phyloP scores from a whole-genome alignment of 2,888 invertebrate genomes.

The Pandemis corylana region DNA sequence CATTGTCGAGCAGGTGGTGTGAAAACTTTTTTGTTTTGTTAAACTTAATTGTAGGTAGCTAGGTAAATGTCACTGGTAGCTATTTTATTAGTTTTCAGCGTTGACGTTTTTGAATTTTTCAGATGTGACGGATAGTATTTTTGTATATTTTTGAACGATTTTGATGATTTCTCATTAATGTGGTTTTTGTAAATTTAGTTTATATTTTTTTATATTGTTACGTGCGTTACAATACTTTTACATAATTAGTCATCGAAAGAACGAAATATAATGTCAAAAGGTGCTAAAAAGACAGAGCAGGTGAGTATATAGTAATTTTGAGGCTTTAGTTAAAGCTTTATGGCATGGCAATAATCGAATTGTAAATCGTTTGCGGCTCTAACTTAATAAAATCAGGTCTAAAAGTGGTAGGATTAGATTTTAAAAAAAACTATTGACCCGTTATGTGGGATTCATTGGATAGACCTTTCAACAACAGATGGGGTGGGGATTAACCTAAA shows the following conservation, averaged over 20 bases:
- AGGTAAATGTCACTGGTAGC: neutral
- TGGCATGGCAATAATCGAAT: no score
- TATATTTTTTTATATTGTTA: conserved; percentile 12
- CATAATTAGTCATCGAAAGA: neutral
- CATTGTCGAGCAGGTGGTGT: no score
- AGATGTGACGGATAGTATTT: neutral
- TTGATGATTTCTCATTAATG: neutral
- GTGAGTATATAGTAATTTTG: neutral
- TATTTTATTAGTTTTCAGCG: neutral
- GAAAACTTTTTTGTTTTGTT: neutral
- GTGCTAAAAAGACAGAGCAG: neutral
- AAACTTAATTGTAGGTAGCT: no score
- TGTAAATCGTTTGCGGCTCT: no score
- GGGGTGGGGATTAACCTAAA: no score
- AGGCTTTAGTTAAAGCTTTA: neutral
- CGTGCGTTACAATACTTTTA: neutral
- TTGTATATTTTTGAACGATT: neutral
- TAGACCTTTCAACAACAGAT: no score
- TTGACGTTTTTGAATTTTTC: neutral
- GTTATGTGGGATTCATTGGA: no score
- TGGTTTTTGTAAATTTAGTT: conserved; percentile 7
- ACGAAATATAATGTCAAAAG: neutral
- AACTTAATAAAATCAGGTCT: no score
- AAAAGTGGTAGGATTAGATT: no score
- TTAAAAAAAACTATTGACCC: no score